Conservation (phyloP, 2,888 invertebrate genomes). For the Malacosoma neustria region DNA sequence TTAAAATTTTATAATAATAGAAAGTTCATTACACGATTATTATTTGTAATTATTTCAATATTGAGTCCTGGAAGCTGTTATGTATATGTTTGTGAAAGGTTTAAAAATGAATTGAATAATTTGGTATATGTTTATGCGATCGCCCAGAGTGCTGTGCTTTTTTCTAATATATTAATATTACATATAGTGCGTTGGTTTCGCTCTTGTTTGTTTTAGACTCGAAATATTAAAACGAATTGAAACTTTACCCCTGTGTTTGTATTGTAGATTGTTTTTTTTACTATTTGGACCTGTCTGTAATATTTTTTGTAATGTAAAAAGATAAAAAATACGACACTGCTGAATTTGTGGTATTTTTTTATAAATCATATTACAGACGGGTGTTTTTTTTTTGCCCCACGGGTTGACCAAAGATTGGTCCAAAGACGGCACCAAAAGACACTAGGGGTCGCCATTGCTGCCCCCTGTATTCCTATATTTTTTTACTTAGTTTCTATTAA, state of each 20-base stretch:
- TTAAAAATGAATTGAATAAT: neutral
- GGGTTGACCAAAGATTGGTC: slow-evolving; percentile 14
- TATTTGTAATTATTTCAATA: neutral
- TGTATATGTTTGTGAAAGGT: neutral
- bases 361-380: neutral
- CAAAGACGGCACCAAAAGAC: slow-evolving; percentile 62
- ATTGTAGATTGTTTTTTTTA: slow-evolving; percentile 47
- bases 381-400: neutral
- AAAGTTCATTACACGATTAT: no score
- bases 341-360: no score
- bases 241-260: slow-evolving; percentile 61
- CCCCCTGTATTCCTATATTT: slow-evolving; percentile 37
- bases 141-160: slow-evolving; percentile 1
- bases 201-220: slow-evolving; percentile 56
- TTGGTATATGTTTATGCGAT: neutral
- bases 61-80: neutral
- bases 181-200: slow-evolving; percentile 14
- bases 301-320: slow-evolving; percentile 5
- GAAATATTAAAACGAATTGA: slow-evolving; percentile 71
- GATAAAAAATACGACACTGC: no score
- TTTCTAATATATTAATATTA: neutral
- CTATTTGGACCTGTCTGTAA: slow-evolving; percentile 19
- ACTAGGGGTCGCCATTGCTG: slow-evolving; percentile 22
- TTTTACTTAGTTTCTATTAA: slow-evolving; percentile 16
- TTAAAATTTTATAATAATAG: no score